A percentile compares a stretch with the other conserved stretches of the same genome.
phyloP scores from a whole-genome alignment of 92 coral and sea anemone species.

The Micromussa lordhowensis region DNA sequence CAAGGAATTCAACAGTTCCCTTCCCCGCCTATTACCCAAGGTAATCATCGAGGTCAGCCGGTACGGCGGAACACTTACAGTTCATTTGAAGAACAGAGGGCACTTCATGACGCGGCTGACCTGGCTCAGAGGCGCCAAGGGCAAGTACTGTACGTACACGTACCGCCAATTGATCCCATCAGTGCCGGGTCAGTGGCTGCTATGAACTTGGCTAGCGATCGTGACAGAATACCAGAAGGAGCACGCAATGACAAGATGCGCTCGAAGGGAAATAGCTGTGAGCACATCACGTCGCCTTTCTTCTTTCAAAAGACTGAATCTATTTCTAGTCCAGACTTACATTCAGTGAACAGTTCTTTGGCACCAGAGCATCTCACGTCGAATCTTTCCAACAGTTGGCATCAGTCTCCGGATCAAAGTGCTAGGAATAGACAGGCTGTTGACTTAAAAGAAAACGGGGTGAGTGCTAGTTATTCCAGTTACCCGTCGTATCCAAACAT shows the following conservation, averaged over 20 bases:
- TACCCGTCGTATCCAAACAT: background rate
- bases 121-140: conserved; percentile 68
- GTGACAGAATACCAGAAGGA: conserved; percentile 24
- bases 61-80: conserved; percentile 12
- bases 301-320: conserved; percentile 41
- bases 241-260: conserved; percentile 28
- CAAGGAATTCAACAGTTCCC: conserved; percentile 6
- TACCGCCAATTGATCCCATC: conserved; percentile 26
- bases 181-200: background rate
- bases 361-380: conserved; percentile 21
- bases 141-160: conserved; percentile 57
- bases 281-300: conserved; percentile 60
- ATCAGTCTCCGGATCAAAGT: conserved; percentile 2
- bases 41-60: background rate
- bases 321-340: conserved; percentile 45
- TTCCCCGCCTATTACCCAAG: conserved; percentile 10
- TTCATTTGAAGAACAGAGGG: conserved; percentile 33
- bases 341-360: conserved; percentile 26
- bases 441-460: background rate
- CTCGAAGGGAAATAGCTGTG: conserved; percentile 41
- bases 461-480: background rate
- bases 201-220: background rate
- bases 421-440: background rate
- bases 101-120: conserved; percentile 3
- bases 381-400: conserved; percentile 26